Evolutionary conservation across 2,113 vertebrate genomes (phyloP).

Genomic region (Emberiza fucata): DNA sequence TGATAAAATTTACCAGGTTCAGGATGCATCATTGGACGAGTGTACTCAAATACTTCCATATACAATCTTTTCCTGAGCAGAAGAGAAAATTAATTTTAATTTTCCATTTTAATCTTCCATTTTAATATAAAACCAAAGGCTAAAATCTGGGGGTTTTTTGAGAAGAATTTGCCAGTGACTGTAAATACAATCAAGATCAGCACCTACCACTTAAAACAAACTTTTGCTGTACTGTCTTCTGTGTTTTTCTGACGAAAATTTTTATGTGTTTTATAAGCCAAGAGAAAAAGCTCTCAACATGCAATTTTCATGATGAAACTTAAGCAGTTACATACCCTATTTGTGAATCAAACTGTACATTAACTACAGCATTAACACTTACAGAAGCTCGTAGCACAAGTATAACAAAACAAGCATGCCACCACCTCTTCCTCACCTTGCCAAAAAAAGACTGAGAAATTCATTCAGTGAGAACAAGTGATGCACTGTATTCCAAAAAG

Average conservation of each 20-base stretch:
- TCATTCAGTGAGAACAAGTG: background rate
- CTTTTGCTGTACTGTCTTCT: background rate
- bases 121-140: background rate
- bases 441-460: background rate
- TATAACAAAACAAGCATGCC: background rate
- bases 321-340: background rate
- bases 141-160: accelerated
- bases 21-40: conserved; percentile 98
- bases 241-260: background rate
- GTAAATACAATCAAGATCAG: background rate
- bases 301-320: background rate
- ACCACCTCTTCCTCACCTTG: background rate
- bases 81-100: background rate
- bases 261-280: background rate
- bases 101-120: background rate
- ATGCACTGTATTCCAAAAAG: background rate
- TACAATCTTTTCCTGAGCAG: conserved; percentile 92
- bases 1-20: conserved; percentile 99
- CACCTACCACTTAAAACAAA: background rate
- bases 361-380: background rate
- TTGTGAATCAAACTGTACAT: background rate
- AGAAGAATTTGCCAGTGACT: background rate
- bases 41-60: conserved; percentile 99
- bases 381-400: background rate
- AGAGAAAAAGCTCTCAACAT: background rate